These are phyloP conservation scores for Sinodicranocentrus sp. DNA, from an alignment of 2,888 invertebrate genomes.

Conservation along the genomic window DNA sequence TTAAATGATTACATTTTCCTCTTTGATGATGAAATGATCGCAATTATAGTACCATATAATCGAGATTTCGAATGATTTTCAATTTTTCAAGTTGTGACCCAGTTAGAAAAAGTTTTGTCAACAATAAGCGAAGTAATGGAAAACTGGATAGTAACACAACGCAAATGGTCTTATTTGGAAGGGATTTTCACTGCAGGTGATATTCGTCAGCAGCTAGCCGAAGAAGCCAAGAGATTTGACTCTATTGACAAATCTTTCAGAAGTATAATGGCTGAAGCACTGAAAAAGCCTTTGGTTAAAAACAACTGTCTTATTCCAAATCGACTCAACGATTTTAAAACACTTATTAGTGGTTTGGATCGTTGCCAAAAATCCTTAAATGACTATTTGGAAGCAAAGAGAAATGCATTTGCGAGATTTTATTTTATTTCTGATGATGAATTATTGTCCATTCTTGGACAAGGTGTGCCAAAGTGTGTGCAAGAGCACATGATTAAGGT, in stretches of 20 bases:
- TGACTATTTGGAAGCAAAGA: slow-evolving; percentile 92
- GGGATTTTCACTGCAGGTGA: slow-evolving; percentile 95
- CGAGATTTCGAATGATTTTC: too few species aligned
- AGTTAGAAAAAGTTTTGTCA: slow-evolving; percentile 90
- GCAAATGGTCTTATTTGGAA: slow-evolving; percentile 95
- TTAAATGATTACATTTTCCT: neutral
- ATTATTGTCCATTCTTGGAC: slow-evolving; percentile 91
- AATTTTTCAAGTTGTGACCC: slow-evolving; percentile 88
- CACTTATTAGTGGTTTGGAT: slow-evolving; percentile 87
- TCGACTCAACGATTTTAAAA: slow-evolving; percentile 87
- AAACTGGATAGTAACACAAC: slow-evolving; percentile 91
- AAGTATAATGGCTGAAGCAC: slow-evolving; percentile 88
- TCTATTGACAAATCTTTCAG: slow-evolving; percentile 85
- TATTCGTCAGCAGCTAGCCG: slow-evolving; percentile 90
- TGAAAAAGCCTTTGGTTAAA: slow-evolving; percentile 88
- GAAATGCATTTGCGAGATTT: slow-evolving; percentile 93
- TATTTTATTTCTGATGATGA: slow-evolving; percentile 97
- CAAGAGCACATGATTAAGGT: slow-evolving; percentile 97
- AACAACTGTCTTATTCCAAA: slow-evolving; percentile 88
- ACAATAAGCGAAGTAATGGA: slow-evolving; percentile 92
- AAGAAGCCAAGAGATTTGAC: slow-evolving; percentile 94
- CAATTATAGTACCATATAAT: too few species aligned
- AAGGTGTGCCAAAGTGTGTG: slow-evolving; percentile 89
- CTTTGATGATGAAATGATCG: too few species aligned
- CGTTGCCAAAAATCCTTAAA: slow-evolving; percentile 94